Evolutionary conservation across 2,888 invertebrate species (phyloP).

Genomic region (Phoenoteleia sp.): DNA sequence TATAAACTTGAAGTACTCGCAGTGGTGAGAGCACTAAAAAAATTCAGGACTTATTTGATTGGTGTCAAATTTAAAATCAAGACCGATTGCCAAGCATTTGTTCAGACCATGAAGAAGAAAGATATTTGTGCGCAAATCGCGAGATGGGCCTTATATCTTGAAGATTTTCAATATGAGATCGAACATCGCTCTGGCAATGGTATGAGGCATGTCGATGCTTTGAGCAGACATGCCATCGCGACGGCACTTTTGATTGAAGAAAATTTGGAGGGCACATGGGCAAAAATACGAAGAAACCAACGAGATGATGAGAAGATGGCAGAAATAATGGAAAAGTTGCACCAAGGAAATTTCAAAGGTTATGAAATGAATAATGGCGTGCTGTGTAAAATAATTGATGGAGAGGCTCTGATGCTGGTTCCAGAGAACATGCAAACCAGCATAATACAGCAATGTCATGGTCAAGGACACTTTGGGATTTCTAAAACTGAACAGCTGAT

Average conservation of each 20-base stretch:
- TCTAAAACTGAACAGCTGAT: no score
- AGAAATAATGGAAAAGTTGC: background rate
- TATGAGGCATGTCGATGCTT: slow-evolving; percentile 57
- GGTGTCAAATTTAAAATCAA: slow-evolving; percentile 20
- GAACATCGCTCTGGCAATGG: slow-evolving; percentile 28
- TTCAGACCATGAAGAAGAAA: slow-evolving; percentile 43
- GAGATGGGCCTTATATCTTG: slow-evolving; percentile 44
- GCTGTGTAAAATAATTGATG: background rate
- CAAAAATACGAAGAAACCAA: background rate
- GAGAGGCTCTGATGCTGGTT: background rate
- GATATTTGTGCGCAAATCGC: slow-evolving; percentile 40
- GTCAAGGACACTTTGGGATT: no score
- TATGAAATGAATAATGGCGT: background rate
- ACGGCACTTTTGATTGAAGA: background rate
- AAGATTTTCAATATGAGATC: slow-evolving; percentile 37
- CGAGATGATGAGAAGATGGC: background rate
- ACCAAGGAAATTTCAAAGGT: background rate
- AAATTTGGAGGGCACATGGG: background rate
- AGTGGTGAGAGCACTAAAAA: slow-evolving; percentile 25
- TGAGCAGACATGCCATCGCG: background rate
- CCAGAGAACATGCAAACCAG: background rate
- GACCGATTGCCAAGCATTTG: slow-evolving; percentile 19
- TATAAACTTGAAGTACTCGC: slow-evolving; percentile 50
- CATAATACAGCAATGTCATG: background rate
- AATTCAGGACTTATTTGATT: slow-evolving; percentile 42